Conservation (phyloP, 2,797 vertebrate species). For the Cyprinodon diabolis region DNA sequence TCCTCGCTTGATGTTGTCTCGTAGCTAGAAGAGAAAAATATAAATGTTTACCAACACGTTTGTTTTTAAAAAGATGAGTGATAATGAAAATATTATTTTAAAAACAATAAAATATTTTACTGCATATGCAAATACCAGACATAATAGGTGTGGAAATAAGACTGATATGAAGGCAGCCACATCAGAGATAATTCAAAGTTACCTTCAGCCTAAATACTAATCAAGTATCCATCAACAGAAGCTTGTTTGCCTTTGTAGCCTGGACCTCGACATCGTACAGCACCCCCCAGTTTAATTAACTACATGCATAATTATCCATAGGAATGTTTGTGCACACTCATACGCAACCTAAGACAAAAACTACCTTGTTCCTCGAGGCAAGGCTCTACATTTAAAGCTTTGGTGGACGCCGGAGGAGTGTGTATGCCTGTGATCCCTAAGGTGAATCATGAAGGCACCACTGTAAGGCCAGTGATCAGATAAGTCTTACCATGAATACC, state of each 20-base stretch:
- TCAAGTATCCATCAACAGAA: conserved; percentile 31
- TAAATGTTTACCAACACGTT: neutral
- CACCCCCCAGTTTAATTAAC: conserved; percentile 36
- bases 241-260: conserved; percentile 34
- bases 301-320: conserved; percentile 42
- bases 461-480: conserved; percentile 54
- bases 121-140: neutral
- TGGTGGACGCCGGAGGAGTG: neutral
- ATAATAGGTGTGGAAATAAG: neutral
- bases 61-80: neutral
- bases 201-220: conserved; percentile 29
- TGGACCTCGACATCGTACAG: conserved; percentile 37
- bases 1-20: conserved; percentile 98
- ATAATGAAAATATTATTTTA: neutral
- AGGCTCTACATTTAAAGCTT: conserved; percentile 21
- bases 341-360: conserved; percentile 37
- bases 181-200: conserved; percentile 32
- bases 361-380: conserved; percentile 35
- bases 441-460: conserved; percentile 39
- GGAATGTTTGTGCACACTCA: conserved; percentile 33
- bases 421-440: conserved; percentile 25
- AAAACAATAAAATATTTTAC: neutral
- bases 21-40: conserved; percentile 79
- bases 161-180: conserved; percentile 20
- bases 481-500: conserved; percentile 51